A percentile compares a stretch with the other conserved stretches of the same genome.
These are phyloP conservation scores for Cyanoderma ruficeps DNA, from an alignment of 2,113 vertebrate genomes.

Conservation along the genomic window DNA sequence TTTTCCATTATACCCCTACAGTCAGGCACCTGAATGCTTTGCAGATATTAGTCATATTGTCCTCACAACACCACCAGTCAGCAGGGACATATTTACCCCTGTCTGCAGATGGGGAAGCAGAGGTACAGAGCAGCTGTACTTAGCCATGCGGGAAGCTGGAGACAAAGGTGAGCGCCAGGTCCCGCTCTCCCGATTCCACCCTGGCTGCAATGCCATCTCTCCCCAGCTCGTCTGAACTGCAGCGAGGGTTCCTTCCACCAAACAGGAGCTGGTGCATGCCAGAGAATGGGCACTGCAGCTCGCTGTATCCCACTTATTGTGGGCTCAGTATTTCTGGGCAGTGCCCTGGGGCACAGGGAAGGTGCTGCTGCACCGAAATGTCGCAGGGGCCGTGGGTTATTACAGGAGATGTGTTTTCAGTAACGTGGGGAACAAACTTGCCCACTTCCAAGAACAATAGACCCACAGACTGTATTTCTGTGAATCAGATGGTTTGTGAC, in stretches of 20 bases:
- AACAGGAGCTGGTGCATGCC: fast-evolving
- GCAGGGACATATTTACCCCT: slow-evolving; percentile 22
- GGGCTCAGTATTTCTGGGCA: background rate
- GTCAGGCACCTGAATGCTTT: background rate
- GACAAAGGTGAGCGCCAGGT: background rate
- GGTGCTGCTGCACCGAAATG: background rate
- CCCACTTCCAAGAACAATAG: slow-evolving; percentile 5
- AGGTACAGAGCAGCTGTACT: slow-evolving; percentile 21
- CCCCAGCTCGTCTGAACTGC: fast-evolving
- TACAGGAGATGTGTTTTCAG: fast-evolving
- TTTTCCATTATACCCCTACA: slow-evolving; percentile 8
- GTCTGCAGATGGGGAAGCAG: slow-evolving; percentile 1
- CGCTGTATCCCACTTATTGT: fast-evolving
- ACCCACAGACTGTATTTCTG: slow-evolving; percentile 18
- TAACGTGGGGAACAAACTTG: background rate
- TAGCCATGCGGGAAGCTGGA: background rate
- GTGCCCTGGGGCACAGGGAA: background rate
- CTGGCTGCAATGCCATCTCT: background rate
- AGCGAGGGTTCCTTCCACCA: background rate
- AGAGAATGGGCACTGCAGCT: background rate
- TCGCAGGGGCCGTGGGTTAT: background rate
- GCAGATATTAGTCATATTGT: slow-evolving; percentile 19
- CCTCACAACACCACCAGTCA: background rate
- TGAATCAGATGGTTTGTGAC: slow-evolving; percentile 57
- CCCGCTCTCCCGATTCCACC: background rate